A percentile compares a stretch with the other conserved stretches of the same genome.
Evolutionary conservation across 2,797 vertebrate genomes (phyloP).

Genomic region (Microctenopoma steveboyesi): DNA sequence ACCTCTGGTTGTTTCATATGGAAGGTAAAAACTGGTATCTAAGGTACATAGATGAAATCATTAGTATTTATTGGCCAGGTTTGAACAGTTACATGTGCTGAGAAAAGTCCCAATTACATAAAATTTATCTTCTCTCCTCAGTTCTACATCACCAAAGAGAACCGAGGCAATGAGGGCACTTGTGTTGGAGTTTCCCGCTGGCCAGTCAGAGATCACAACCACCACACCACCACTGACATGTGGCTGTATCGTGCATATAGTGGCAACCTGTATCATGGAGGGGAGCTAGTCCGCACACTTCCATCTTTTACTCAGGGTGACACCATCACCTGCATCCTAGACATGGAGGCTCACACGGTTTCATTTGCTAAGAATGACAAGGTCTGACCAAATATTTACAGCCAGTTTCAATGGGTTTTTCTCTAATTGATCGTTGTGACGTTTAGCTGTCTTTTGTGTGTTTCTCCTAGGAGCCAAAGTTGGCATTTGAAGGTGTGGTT

Average conservation of each 20-base stretch:
- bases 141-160: constrained; percentile 87
- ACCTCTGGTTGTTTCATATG: constrained; percentile 88
- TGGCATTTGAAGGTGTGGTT: constrained; percentile 87
- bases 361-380: constrained; percentile 88
- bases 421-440: not conserved
- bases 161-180: constrained; percentile 86
- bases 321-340: constrained; percentile 87
- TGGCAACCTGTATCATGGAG: constrained; percentile 86
- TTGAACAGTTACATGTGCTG: not conserved
- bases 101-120: not conserved
- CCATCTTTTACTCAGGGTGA: constrained; percentile 87
- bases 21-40: constrained; percentile 74
- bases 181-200: constrained; percentile 86
- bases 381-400: constrained; percentile 60
- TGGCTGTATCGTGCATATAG: constrained; percentile 89
- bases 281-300: constrained; percentile 83
- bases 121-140: constrained; percentile 40
- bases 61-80: not conserved
- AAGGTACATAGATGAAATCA: not conserved
- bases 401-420: not conserved
- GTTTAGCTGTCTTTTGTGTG: constrained; percentile 7
- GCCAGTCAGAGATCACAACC: constrained; percentile 87
- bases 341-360: constrained; percentile 88
- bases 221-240: constrained; percentile 88
- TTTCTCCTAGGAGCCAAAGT: constrained; percentile 82